Conservation (phyloP, 1,140 invertebrate genomes). For the Pseudomyrmex concolor region DNA sequence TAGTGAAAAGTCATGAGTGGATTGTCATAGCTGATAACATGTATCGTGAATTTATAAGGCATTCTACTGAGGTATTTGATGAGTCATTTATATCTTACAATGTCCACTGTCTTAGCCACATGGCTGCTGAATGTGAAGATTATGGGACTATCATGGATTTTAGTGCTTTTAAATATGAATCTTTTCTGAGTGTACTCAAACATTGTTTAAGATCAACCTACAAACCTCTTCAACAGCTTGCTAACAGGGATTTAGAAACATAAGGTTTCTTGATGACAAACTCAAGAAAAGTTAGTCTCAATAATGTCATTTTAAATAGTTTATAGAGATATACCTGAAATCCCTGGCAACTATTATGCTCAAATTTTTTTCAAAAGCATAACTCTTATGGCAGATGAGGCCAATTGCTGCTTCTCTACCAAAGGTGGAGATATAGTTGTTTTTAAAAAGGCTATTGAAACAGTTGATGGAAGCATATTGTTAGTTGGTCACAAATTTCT, state of each 20-base stretch:
- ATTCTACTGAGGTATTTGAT: background rate
- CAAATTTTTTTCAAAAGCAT: constrained; percentile 2
- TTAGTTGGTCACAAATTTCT: constrained; percentile 8
- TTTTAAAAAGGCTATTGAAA: background rate
- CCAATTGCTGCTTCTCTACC: constrained; percentile 2
- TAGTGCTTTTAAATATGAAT: constrained; percentile 24
- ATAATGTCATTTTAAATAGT: background rate
- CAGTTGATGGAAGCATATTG: background rate
- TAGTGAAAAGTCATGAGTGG: background rate
- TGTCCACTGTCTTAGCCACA: background rate
- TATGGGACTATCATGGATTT: background rate
- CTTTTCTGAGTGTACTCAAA: constrained; percentile 6
- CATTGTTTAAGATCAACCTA: constrained; percentile 1
- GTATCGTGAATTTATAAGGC: background rate
- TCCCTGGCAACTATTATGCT: no score
- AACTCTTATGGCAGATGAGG: constrained; percentile 9
- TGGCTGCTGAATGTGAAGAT: background rate
- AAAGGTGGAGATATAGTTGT: constrained; percentile 9
- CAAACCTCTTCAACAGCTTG: constrained; percentile 21
- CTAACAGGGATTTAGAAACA: constrained; percentile 18
- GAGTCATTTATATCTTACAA: background rate
- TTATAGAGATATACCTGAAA: background rate
- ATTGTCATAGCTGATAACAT: background rate
- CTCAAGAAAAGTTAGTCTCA: background rate
- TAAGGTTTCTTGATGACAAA: background rate